Evolutionary conservation across 1,140 invertebrate genomes (phyloP).

Genomic region (Periplaneta americana): DNA sequence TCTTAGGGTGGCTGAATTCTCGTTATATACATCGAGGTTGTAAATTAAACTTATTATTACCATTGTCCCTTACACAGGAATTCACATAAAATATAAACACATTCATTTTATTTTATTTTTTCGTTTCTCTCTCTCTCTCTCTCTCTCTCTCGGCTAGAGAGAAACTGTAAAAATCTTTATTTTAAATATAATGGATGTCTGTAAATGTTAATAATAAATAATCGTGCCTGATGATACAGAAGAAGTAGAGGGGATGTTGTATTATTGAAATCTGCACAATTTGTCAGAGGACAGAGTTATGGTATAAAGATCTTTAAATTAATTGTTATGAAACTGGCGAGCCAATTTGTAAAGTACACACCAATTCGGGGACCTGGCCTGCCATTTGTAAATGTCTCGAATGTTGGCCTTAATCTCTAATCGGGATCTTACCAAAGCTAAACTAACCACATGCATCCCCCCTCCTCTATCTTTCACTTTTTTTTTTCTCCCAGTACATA

Average conservation of each 20-base stretch:
- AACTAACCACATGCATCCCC: background rate
- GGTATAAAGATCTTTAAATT: background rate
- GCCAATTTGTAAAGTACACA: constrained; percentile 8
- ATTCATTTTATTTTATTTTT: background rate
- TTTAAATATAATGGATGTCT: background rate
- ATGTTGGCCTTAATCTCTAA: background rate
- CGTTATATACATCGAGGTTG: background rate
- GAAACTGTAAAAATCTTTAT: background rate
- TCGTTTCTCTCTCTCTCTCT: too few relatives aligned
- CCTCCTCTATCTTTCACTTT: background rate
- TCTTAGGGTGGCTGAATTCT: background rate
- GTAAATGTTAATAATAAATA: background rate
- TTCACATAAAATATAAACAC: background rate
- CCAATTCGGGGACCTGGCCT: background rate
- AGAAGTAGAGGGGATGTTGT: background rate
- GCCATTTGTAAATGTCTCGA: constrained; percentile 2
- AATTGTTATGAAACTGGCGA: constrained; percentile 3
- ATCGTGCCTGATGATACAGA: background rate
- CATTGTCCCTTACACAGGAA: background rate
- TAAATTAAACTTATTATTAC: background rate
- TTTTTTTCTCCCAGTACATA: background rate
- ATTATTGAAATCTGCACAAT: background rate
- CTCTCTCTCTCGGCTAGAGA: background rate
- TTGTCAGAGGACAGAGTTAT: background rate
- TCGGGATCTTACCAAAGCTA: background rate